These are phyloP conservation scores for Thunnus thynnus DNA, from an alignment of 2,113 vertebrate species.

Conservation along the genomic window DNA sequence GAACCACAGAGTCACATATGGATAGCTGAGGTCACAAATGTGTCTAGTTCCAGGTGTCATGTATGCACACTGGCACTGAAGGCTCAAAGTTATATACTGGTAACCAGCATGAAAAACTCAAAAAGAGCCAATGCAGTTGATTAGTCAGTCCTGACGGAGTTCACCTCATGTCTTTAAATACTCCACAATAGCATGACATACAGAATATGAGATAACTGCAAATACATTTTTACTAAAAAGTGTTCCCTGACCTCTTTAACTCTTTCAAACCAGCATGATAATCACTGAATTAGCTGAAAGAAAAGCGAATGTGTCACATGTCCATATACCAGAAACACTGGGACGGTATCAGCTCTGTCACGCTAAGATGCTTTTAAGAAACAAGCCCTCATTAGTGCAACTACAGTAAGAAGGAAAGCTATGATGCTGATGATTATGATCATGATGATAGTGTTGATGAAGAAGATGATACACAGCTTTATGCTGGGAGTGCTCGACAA, in stretches of 20 bases:
- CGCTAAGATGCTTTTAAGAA: conserved; percentile 69
- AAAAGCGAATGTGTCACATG: neutral
- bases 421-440: conserved; percentile 65
- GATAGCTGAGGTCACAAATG: conserved; percentile 33
- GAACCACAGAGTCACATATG: neutral
- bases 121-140: conserved; percentile 1
- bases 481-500: conserved; percentile 31
- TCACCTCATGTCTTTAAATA: conserved; percentile 25
- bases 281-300: neutral
- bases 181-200: conserved; percentile 10
- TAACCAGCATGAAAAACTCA: neutral
- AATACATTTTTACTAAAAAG: neutral
- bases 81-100: conserved; percentile 4
- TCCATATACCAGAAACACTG: conserved; percentile 26
- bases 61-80: conserved; percentile 18
- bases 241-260: neutral
- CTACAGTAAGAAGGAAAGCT: conserved; percentile 53
- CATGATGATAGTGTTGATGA: conserved; percentile 52
- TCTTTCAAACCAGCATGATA: conserved; percentile 8
- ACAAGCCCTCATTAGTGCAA: conserved; percentile 74
- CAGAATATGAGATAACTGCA: conserved; percentile 4
- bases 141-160: conserved; percentile 9
- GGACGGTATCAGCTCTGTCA: conserved; percentile 19
- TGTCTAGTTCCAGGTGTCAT: conserved; percentile 4
- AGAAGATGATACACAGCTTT: conserved; percentile 55